phyloP scores from a whole-genome alignment of 1,140 invertebrate genomes.

The Euschistus heros region DNA sequence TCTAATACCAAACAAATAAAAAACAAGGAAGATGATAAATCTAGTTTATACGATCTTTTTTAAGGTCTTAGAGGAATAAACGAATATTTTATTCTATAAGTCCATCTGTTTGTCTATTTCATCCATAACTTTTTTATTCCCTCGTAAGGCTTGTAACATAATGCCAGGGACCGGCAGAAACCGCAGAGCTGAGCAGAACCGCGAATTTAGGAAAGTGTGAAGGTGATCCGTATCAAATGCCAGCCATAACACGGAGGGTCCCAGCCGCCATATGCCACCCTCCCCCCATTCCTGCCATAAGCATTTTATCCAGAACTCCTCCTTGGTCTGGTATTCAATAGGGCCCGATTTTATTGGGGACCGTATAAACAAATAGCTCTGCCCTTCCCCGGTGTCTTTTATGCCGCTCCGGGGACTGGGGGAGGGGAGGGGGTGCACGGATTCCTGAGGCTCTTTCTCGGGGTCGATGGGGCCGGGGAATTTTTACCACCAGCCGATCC shows the following conservation, averaged over 20 bases:
- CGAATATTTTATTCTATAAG: too few relatives aligned
- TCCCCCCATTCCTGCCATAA: background rate
- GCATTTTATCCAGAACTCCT: conserved; percentile 7
- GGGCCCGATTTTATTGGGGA: conserved; percentile 24
- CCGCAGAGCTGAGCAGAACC: background rate
- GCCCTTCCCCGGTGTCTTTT: conserved; percentile 20
- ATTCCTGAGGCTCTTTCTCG: background rate
- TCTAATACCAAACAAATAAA: too few relatives aligned
- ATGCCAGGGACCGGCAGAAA: background rate
- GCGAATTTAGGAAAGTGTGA: background rate
- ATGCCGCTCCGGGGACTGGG: too few relatives aligned
- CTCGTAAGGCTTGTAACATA: background rate
- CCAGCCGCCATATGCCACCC: background rate
- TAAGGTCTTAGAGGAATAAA: too few relatives aligned
- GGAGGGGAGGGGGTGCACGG: background rate
- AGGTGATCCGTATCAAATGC: conserved; percentile 7
- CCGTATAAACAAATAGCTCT: conserved; percentile 25
- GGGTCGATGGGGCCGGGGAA: background rate
- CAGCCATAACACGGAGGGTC: background rate
- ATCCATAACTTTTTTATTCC: too few relatives aligned
- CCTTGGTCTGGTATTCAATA: conserved; percentile 18
- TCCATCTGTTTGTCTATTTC: too few relatives aligned
- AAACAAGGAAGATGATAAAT: too few relatives aligned
- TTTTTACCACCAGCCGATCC: background rate
- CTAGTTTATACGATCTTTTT: too few relatives aligned